Evolutionary conservation across 2,888 invertebrate species (phyloP).

Genomic region (Patella ulyssiponensis): DNA sequence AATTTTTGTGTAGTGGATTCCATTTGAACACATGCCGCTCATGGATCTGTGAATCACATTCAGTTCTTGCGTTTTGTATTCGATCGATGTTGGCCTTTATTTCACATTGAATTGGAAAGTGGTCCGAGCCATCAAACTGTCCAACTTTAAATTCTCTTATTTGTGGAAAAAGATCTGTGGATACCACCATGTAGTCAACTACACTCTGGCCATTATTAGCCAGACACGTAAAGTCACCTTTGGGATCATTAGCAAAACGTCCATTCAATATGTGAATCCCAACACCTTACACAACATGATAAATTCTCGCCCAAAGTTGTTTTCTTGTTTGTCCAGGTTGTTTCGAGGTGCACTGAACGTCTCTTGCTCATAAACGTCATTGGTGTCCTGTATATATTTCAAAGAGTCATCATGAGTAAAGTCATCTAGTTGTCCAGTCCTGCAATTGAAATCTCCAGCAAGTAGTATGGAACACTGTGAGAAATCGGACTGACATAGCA

Average conservation of each 20-base stretch:
- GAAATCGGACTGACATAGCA: not conserved
- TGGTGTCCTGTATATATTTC: not conserved
- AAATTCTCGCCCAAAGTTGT: not conserved
- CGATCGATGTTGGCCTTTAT: not conserved
- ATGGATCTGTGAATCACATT: not conserved
- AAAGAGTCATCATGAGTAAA: not conserved
- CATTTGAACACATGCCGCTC: not conserved
- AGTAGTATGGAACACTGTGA: not conserved
- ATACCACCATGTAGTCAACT: not conserved
- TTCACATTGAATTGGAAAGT: not conserved
- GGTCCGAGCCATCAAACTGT: not conserved
- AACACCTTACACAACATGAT: not conserved
- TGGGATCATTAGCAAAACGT: not conserved
- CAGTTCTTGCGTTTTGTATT: not conserved
- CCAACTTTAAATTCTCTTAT: not conserved
- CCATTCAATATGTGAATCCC: not conserved
- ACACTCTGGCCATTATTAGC: not conserved
- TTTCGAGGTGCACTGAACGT: not conserved
- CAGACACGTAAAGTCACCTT: not conserved
- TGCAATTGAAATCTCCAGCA: not conserved
- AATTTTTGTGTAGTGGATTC: not conserved
- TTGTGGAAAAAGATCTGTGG: not conserved
- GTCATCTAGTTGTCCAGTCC: not conserved
- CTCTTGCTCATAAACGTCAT: not conserved
- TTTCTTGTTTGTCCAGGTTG: not conserved